These are phyloP conservation scores for Caenorhabditis auriculariae DNA, from an alignment of 2,888 invertebrate species.

Conservation along the genomic window DNA sequence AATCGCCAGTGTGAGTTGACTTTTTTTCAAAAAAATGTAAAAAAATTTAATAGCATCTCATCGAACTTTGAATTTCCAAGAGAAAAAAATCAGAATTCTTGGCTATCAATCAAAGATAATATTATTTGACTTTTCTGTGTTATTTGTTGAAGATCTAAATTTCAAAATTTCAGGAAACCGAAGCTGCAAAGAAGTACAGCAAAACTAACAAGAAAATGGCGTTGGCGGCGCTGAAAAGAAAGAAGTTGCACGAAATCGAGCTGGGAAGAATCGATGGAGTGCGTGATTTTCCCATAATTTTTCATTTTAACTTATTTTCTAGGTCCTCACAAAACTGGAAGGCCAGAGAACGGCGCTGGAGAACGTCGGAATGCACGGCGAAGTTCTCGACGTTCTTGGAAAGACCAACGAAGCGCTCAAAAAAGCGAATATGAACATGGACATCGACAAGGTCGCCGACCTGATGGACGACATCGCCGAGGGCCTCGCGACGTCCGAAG, in stretches of 20 bases:
- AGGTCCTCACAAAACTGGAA: conserved; percentile 42
- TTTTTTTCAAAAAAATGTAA: too few species aligned
- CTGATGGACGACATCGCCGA: conserved; percentile 50
- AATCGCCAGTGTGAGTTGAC: too few species aligned
- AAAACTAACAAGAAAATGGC: conserved; percentile 42
- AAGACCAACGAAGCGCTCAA: conserved; percentile 41
- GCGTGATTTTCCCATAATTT: conserved; percentile 2
- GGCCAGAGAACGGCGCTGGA: conserved; percentile 44
- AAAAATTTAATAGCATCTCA: background rate
- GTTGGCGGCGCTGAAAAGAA: conserved; percentile 40
- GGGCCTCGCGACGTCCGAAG: conserved; percentile 33
- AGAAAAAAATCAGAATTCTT: too few species aligned
- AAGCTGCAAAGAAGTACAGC: conserved; percentile 38
- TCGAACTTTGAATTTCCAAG: background rate
- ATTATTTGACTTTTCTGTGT: background rate
- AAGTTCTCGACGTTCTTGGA: conserved; percentile 43
- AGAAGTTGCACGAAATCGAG: conserved; percentile 42
- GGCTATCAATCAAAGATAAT: too few species aligned
- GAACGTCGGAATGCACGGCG: conserved; percentile 42
- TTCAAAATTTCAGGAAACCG: conserved; percentile 22
- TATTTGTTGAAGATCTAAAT: background rate
- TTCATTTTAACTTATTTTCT: background rate
- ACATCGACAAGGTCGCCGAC: conserved; percentile 44
- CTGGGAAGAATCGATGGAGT: conserved; percentile 35
- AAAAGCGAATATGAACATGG: conserved; percentile 39